Evolutionary conservation across 2,113 vertebrate genomes (phyloP).

Genomic region (Pterocles burchelli): DNA sequence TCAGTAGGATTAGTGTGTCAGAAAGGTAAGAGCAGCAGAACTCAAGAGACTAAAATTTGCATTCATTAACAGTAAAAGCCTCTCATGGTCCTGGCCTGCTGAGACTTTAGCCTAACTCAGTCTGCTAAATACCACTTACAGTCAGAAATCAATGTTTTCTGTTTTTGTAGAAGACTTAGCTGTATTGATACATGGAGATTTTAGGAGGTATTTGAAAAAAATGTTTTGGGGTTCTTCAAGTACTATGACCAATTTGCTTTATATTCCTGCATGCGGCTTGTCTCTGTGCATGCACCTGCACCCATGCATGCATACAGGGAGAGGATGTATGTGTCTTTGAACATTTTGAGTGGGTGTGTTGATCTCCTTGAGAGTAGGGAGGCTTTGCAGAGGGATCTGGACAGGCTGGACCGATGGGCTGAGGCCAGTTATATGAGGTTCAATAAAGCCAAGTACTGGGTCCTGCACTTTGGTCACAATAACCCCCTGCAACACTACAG

Average conservation of each 20-base stretch:
- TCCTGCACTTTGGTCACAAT: too few species aligned
- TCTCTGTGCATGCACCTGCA: neutral
- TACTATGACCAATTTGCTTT: neutral
- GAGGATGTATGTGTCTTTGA: neutral
- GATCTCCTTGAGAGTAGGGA: too few species aligned
- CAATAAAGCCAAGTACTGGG: too few species aligned
- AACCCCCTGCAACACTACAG: too few species aligned
- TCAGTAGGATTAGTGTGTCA: neutral
- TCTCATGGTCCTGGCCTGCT: neutral
- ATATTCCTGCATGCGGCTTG: neutral
- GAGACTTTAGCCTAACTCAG: conserved; percentile 3
- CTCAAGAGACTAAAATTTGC: neutral
- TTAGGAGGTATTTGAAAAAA: neutral
- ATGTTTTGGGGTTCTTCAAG: neutral
- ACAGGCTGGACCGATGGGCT: too few species aligned
- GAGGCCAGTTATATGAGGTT: too few species aligned
- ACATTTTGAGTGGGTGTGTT: too few species aligned
- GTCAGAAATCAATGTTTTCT: neutral
- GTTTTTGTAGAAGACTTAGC: neutral
- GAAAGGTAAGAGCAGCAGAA: neutral
- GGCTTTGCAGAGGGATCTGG: too few species aligned
- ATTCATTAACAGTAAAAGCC: conserved; percentile 6
- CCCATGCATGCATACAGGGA: neutral
- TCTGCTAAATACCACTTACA: conserved; percentile 14
- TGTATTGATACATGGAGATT: neutral